Evolutionary conservation across 2,888 invertebrate genomes (phyloP).

Genomic region (Orthosia gracilis): DNA sequence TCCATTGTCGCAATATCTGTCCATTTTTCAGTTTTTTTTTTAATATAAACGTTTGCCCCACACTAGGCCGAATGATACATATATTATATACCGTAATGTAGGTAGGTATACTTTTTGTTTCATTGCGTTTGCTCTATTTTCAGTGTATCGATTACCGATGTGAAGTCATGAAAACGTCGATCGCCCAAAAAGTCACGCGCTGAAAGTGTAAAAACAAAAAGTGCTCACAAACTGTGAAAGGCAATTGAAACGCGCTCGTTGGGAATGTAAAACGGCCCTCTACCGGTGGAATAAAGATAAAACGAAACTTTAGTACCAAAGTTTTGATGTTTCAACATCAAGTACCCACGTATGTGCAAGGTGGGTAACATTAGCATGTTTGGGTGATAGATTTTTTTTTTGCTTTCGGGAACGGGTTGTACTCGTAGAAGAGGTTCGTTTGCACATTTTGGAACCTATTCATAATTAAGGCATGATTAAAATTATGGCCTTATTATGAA

Average conservation of each 20-base stretch:
- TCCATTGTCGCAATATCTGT: slow-evolving; percentile 13
- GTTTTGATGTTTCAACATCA: slow-evolving; percentile 46
- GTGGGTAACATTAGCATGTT: slow-evolving; percentile 4
- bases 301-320: slow-evolving; percentile 56
- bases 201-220: slow-evolving; percentile 55
- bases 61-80: too few relatives aligned
- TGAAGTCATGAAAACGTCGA: slow-evolving; percentile 57
- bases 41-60: too few relatives aligned
- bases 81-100: too few relatives aligned
- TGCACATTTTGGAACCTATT: not conserved
- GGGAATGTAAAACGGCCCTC: slow-evolving; percentile 55
- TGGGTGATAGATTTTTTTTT: slow-evolving; percentile 12
- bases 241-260: slow-evolving; percentile 64
- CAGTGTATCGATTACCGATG: slow-evolving; percentile 44
- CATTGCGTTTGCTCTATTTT: slow-evolving; percentile 32
- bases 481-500: too few relatives aligned
- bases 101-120: slow-evolving; percentile 18
- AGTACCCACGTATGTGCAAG: slow-evolving; percentile 25
- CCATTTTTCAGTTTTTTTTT: too few relatives aligned
- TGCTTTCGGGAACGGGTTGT: not conserved
- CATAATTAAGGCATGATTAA: not conserved
- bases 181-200: slow-evolving; percentile 46
- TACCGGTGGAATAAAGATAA: slow-evolving; percentile 53
- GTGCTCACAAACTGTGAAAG: slow-evolving; percentile 58
- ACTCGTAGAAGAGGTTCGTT: not conserved